Evolutionary conservation across 1,140 invertebrate genomes (phyloP).

Genomic region (Drosophila parabipectinata): DNA sequence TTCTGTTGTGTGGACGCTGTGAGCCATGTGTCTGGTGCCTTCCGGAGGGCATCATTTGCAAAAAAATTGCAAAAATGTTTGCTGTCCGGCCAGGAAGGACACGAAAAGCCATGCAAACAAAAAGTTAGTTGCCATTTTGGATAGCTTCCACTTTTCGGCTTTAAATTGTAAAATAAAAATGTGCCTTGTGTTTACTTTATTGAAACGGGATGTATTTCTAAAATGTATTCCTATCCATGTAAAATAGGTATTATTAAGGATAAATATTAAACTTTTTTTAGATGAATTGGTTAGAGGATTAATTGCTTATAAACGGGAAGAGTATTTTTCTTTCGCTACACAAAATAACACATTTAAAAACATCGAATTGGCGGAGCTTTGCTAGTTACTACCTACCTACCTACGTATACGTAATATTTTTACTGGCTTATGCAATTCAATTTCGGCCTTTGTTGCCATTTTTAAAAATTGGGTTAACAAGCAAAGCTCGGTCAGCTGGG

Average conservation of each 20-base stretch:
- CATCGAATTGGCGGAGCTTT: conserved; percentile 5
- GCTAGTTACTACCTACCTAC: neutral
- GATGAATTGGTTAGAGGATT: too few species aligned
- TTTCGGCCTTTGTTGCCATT: conserved; percentile 13
- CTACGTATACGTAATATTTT: conserved; percentile 38
- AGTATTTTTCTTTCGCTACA: neutral
- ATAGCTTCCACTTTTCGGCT: conserved; percentile 22
- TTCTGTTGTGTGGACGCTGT: conserved; percentile 32
- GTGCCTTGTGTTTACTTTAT: conserved; percentile 22
- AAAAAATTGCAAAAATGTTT: conserved; percentile 72
- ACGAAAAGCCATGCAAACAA: conserved; percentile 39
- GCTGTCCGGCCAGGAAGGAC: conserved; percentile 36
- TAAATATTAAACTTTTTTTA: too few species aligned
- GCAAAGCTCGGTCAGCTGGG: neutral
- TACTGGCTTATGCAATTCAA: conserved; percentile 19
- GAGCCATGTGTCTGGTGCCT: conserved; percentile 66
- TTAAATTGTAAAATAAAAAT: conserved; percentile 48
- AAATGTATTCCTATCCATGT: neutral
- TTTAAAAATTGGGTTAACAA: neutral
- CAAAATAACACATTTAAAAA: neutral
- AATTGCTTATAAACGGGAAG: neutral
- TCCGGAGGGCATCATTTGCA: conserved; percentile 78
- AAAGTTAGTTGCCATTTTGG: conserved; percentile 65
- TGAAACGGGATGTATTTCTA: conserved; percentile 3
- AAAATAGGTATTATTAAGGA: too few species aligned